Evolutionary conservation across 2,797 vertebrate species (phyloP), one percentile per base, ranked within the genome.

Genomic region (Enteromius paludinosus): DNA sequence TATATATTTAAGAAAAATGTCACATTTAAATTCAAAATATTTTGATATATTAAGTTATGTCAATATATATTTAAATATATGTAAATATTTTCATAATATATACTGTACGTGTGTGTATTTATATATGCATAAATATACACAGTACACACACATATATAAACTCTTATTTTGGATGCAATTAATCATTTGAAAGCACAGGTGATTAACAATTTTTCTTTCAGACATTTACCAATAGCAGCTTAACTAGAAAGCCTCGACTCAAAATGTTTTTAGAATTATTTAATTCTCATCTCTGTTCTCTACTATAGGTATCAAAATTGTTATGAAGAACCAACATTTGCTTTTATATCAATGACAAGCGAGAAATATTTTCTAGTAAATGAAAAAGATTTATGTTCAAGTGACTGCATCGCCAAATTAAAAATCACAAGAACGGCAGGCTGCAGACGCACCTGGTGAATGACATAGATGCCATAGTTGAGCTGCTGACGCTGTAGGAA

Each of bases 401-500:
- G 52, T 17, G 35, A 35, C 49, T 73, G 20, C 43, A 20, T 68
- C 17, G 20, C n/a, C 12, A 25, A 33, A 70, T 30, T 1, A 47
- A 30, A 71, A 30, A 71, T 20, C 23, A 10, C 15, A 47, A 20
- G 7, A 43, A 23, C 10, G 25, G 61, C 33, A 28, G 35, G 14
- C 33, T 18, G 8, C 15, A 61, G 35, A 62, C 41, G 68, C 33
- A 95, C 95, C 95, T 96, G 96, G 80, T 96, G 95, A 82, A 96
- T 94, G 86, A 96, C 17, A 14, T 96, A 97, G 28, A 96, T 95
- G 23, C 94, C 92, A 20, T 96, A 96, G 83, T 88, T 90, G 30
- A 97, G 93, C 88, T 95, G 95, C 72, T 96, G 96, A 1, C 92
- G 86, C 92, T 96, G 95, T 38, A 97, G 92, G 82, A 96, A 96